Evolutionary conservation across 92 coral and sea anemone genomes (phyloP), one percentile per base, ranked within the genome.

Genomic region (Nematostella vectensis): DNA sequence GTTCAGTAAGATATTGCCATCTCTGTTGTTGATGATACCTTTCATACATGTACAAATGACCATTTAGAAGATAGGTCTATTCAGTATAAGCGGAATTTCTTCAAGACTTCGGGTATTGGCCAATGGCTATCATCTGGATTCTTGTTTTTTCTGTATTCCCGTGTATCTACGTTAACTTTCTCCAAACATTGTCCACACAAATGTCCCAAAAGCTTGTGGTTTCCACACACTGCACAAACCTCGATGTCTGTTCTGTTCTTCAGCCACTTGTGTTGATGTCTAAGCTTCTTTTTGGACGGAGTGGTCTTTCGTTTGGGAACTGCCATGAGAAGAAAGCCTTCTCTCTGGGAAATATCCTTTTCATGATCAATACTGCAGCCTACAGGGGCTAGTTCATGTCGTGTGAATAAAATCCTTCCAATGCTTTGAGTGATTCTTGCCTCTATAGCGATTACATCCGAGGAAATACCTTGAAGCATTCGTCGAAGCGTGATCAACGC

Each of bases 191-290:
- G 59, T 18, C 93, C 98, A 69, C 98, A 91, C 37, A 91, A 61
- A 63, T 91, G 96, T 30, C 83, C 80, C 33, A 75, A 62, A 15
- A 91, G 68, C 70, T 91, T 91, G 39, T 67, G 60, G 26, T 77
- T 82, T 29, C 96, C 88, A 57, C 98, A 91, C 22, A 86, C 91
- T 25, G 72, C 80, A 76, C 98, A 91, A n/a, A 69, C 60, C 50
- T 91, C 93, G 48, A 91, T 91, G 38, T 91, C 98, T 3, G 89
- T 80, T 65, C 98, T 78, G 48, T 87, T 87, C 62, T 87, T 91
- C 54, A 86, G 80, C 83, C 88, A 88, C 60, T 87, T 86, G 66
- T 88, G 86, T 15, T 81, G 96, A 61, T 82, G 69, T 68, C 98
- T 70, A 37, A 91, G 70, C 76, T 83, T 87, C 60, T 82, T 87